Conservation (phyloP, 1,140 invertebrate genomes). For the Dendrolimus punctatus region DNA sequence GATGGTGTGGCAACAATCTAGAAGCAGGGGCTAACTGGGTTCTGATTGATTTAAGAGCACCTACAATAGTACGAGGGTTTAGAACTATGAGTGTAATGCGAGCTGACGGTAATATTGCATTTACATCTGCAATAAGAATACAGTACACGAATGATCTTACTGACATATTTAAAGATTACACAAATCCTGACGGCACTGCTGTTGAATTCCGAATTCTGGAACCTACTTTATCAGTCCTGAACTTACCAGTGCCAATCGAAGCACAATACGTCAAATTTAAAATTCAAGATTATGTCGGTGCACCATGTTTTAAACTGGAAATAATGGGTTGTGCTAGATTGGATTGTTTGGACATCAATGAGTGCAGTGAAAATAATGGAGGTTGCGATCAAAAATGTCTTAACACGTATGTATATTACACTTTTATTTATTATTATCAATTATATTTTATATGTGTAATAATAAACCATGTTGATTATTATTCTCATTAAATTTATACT, state of each 20-base stretch:
- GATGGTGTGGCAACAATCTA: slow-evolving; percentile 91
- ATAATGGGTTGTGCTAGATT: slow-evolving; percentile 93
- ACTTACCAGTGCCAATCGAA: slow-evolving; percentile 93
- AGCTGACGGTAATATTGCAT: slow-evolving; percentile 85
- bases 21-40: slow-evolving; percentile 92
- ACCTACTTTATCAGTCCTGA: slow-evolving; percentile 89
- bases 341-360: slow-evolving; percentile 94
- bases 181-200: slow-evolving; percentile 92
- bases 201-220: slow-evolving; percentile 92
- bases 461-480: no score
- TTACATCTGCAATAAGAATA: slow-evolving; percentile 89
- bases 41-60: slow-evolving; percentile 88
- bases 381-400: slow-evolving; percentile 96
- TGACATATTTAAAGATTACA: slow-evolving; percentile 91
- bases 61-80: slow-evolving; percentile 92
- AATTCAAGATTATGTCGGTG: slow-evolving; percentile 90
- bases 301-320: slow-evolving; percentile 93
- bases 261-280: slow-evolving; percentile 91
- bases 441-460: no score
- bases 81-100: slow-evolving; percentile 89
- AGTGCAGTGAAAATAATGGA: slow-evolving; percentile 91
- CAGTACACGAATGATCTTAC: slow-evolving; percentile 91
- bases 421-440: background rate
- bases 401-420: slow-evolving; percentile 75
- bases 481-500: no score